phyloP scores from a whole-genome alignment of 2,797 vertebrate genomes.

The Atherinosoma microstoma region DNA sequence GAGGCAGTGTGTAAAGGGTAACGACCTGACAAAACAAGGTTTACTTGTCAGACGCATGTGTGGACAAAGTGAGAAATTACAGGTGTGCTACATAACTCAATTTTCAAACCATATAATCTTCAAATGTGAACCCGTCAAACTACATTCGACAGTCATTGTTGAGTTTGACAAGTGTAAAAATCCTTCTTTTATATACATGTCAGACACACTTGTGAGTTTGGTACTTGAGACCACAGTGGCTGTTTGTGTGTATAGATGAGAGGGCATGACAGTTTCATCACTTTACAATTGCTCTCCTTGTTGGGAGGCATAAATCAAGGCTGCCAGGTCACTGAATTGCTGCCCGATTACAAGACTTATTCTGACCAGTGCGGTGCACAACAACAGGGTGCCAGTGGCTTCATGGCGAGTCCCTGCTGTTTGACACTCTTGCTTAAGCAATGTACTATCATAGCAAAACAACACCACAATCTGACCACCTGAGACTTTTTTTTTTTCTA shows the following conservation, averaged over 20 bases:
- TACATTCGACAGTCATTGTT: constrained; percentile 43
- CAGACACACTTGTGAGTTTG: constrained; percentile 38
- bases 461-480: constrained; percentile 27
- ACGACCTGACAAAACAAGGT: constrained; percentile 45
- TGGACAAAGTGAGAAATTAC: constrained; percentile 23
- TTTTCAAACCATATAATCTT: constrained; percentile 28
- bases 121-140: constrained; percentile 38
- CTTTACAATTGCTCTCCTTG: constrained; percentile 37
- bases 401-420: constrained; percentile 18
- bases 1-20: constrained; percentile 57
- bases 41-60: constrained; percentile 35
- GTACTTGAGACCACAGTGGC: constrained; percentile 28
- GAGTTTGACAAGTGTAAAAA: constrained; percentile 47
- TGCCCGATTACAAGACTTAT: constrained; percentile 24
- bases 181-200: constrained; percentile 44
- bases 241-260: constrained; percentile 13
- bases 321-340: constrained; percentile 16
- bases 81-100: constrained; percentile 36
- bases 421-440: constrained; percentile 31
- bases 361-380: constrained; percentile 12
- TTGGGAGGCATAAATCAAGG: constrained; percentile 41
- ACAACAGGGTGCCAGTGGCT: constrained; percentile 35
- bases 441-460: constrained; percentile 30
- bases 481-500: constrained; percentile 13
- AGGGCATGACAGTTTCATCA: constrained; percentile 46